Evolutionary conservation across 2,113 vertebrate genomes (phyloP).

Genomic region (Syngnathus floridae): DNA sequence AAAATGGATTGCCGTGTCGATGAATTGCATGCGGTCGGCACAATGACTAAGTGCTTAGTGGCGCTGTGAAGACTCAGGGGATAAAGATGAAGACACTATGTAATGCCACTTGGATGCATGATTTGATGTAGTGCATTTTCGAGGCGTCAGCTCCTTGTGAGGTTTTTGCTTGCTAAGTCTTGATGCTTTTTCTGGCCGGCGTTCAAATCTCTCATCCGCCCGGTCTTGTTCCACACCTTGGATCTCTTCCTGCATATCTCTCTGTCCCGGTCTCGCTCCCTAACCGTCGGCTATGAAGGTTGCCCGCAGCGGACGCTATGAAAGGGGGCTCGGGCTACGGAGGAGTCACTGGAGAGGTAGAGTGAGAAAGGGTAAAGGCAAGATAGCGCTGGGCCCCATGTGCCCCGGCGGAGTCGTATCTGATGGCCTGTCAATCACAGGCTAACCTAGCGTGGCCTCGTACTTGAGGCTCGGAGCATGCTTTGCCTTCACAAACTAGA

Average conservation of each 20-base stretch:
- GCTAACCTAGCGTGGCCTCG: slow-evolving; percentile 19
- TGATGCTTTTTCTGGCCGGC: slow-evolving; percentile 66
- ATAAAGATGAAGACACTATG: slow-evolving; percentile 25
- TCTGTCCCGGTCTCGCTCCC: not conserved
- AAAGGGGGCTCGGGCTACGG: slow-evolving; percentile 23
- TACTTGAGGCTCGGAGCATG: slow-evolving; percentile 20
- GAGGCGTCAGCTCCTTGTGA: slow-evolving; percentile 39
- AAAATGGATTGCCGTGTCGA: too few species aligned
- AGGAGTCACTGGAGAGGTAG: slow-evolving; percentile 31
- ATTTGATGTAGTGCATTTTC: slow-evolving; percentile 60
- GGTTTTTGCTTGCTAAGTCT: slow-evolving; percentile 59
- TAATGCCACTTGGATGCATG: slow-evolving; percentile 49
- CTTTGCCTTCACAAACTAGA: not conserved
- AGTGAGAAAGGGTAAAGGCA: slow-evolving; percentile 15
- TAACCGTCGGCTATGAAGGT: slow-evolving; percentile 1
- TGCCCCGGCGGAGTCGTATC: slow-evolving; percentile 32
- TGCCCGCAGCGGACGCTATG: slow-evolving; percentile 21
- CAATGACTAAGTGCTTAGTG: not conserved
- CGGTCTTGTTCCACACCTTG: slow-evolving; percentile 1
- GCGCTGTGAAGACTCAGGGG: slow-evolving; percentile 9
- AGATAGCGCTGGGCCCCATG: slow-evolving; percentile 41
- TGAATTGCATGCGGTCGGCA: too few species aligned
- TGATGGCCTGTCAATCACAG: slow-evolving; percentile 47
- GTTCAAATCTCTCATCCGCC: slow-evolving; percentile 39
- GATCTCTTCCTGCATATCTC: slow-evolving; percentile 11